Evolutionary conservation across 2,113 vertebrate species (phyloP).

Genomic region (Eidolon helvum): DNA sequence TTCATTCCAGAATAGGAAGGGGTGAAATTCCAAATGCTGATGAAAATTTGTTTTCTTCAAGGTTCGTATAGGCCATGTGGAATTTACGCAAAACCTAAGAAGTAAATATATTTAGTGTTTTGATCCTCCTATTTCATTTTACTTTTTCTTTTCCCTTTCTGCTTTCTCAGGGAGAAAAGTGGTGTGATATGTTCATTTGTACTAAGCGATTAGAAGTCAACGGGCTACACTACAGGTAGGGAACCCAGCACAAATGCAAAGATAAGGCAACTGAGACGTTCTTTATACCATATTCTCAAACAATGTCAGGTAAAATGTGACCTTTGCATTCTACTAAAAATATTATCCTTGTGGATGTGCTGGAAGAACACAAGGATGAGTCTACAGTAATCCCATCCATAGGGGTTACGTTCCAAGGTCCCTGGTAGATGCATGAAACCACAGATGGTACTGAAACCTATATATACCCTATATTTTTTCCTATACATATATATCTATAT

Average conservation of each 20-base stretch:
- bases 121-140: not conserved
- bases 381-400: not conserved
- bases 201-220: not conserved
- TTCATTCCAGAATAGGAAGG: not conserved
- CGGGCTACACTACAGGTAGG: not conserved
- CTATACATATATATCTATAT: not conserved
- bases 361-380: not conserved
- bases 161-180: not conserved
- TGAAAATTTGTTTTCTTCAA: not conserved
- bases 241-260: not conserved
- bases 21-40: not conserved
- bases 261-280: not conserved
- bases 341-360: not conserved
- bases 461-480: not conserved
- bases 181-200: not conserved
- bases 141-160: not conserved
- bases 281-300: not conserved
- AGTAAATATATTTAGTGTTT: not conserved
- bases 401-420: not conserved
- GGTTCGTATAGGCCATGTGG: not conserved
- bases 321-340: not conserved
- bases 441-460: not conserved
- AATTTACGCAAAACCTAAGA: not conserved
- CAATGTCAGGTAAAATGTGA: not conserved
- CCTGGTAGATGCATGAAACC: not conserved